Evolutionary conservation across 1,140 invertebrate genomes (phyloP), one percentile per base, ranked within the genome.

Genomic region (Orussus abietinus): DNA sequence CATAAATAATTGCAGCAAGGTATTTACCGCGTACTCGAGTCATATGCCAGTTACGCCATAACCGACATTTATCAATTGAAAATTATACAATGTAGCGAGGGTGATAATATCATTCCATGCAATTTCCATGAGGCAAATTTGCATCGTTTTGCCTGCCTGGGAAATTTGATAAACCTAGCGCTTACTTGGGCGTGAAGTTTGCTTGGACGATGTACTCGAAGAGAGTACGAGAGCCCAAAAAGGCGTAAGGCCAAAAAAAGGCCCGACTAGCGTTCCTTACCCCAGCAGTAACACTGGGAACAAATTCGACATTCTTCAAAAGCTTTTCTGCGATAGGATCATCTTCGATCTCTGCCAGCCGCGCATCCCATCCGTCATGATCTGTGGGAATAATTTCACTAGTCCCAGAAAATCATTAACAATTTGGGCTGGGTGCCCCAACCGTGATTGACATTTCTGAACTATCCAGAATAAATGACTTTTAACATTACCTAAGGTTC

Each of bases 221-320:
- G 47, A 80, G 73, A 6, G 79, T 76, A 52, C 74, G 69, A 1
- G 84, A 86, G 14, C 82, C 82, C 1, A 87, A 58, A 61, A 86
- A 85, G 0, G 84, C 82, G 50, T 86, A 85, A 3, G 81, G 77
- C 79, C 81, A 83, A 51, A 85, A 84, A 43, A 82, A 85, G 13
- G 81, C 78, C 47, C 75, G 78, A 2, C 83, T 85, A 1, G 80
- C 80, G 62, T 86, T 86, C 31, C 70, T 75, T 3, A 88, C 75
- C 1, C 84, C 85, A 13, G 78, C 72, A 47, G 77, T 68, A 4
- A 85, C 61, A 21, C 75, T 74, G 0, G 78, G 74, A 0, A 88
- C 79, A 19, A 79, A 77, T 64, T 85, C 81, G 32, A 85, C 63
- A 55, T 80, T 78, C 48, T 77, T 79, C 20, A 83, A 68, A 10